Conservation (phyloP, 2,113 vertebrate species). For the Callocephalon fimbriatum region DNA sequence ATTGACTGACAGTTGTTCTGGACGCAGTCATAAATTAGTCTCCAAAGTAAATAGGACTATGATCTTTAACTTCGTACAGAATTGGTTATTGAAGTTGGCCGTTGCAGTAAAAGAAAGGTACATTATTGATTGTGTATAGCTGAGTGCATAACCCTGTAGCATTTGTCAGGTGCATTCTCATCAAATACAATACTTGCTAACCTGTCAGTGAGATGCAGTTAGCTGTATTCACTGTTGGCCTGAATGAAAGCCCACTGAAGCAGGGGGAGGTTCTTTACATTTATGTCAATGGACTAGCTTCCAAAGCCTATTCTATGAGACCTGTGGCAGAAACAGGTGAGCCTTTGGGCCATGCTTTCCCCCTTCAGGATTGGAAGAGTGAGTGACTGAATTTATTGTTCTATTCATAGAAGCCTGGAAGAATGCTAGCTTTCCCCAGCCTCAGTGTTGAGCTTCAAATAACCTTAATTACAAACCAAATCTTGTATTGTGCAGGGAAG, state of each 20-base stretch:
- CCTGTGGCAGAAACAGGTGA: neutral
- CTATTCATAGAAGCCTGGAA: neutral
- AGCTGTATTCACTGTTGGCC: neutral
- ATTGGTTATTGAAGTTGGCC: neutral
- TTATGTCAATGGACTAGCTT: neutral
- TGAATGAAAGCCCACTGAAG: neutral
- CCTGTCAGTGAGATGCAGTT: neutral
- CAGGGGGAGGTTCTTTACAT: too few relatives aligned
- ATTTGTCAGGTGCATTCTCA: neutral
- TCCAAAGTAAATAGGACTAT: neutral
- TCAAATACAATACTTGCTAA: neutral
- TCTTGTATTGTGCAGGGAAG: neutral
- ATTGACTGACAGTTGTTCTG: neutral
- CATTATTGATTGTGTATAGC: fast-evolving
- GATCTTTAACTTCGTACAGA: neutral
- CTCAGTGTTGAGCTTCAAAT: neutral
- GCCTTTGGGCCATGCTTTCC: neutral
- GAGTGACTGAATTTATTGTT: neutral
- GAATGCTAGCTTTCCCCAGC: neutral
- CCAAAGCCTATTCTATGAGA: neutral
- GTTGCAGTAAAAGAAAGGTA: neutral
- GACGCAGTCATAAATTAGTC: neutral
- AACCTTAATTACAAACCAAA: neutral
- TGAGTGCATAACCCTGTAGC: neutral
- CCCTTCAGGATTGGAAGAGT: neutral